A percentile compares a stretch with the other conserved stretches of the same genome.
Evolutionary conservation across 2,113 vertebrate genomes (phyloP).

Genomic region (Neofelis nebulosa): DNA sequence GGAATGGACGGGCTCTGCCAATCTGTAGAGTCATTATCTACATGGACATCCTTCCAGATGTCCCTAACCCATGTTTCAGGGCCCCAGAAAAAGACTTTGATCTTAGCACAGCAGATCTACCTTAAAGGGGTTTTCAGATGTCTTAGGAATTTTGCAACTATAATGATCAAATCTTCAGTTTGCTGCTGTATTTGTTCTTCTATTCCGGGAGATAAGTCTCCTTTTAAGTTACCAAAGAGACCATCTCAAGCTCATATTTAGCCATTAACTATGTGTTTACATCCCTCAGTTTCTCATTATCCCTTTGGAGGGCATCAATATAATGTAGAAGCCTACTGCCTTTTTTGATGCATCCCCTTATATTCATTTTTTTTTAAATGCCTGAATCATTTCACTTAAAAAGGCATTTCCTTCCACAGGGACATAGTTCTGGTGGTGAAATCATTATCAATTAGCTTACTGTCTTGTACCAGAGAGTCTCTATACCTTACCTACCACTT

Average conservation of each 20-base stretch:
- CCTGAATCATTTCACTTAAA: not conserved
- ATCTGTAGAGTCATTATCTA: not conserved
- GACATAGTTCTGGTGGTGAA: not conserved
- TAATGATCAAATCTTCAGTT: not conserved
- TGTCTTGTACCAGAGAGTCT: not conserved
- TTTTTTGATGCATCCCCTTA: not conserved
- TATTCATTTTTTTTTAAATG: not conserved
- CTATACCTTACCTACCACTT: not conserved
- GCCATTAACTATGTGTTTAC: not conserved
- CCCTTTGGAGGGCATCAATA: not conserved
- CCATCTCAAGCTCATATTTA: not conserved
- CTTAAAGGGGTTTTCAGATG: not conserved
- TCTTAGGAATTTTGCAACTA: not conserved
- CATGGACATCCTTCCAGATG: not conserved
- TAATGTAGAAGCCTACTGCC: not conserved
- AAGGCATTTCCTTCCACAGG: not conserved
- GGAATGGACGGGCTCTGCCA: not conserved
- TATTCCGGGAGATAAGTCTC: not conserved
- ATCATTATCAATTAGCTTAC: not conserved
- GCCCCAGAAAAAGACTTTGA: not conserved
- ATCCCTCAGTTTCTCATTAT: not conserved
- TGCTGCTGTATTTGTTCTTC: not conserved
- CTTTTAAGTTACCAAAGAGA: not conserved
- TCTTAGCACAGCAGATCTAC: not conserved
- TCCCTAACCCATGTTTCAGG: not conserved